These are phyloP conservation scores for Tipula unca DNA, from an alignment of 2,888 invertebrate genomes.

Conservation along the genomic window DNA sequence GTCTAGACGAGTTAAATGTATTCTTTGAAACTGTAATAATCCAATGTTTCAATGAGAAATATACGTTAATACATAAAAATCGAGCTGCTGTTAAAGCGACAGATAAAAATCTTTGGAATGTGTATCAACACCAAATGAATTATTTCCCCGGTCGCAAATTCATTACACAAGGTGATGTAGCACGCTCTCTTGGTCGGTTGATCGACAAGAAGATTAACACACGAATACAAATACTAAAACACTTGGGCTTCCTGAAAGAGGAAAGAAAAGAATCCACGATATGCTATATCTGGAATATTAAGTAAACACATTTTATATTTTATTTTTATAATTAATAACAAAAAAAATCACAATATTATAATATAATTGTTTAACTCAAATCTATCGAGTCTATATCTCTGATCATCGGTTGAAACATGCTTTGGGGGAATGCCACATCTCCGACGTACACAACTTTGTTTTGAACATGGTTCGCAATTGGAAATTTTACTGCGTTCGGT, in stretches of 20 bases:
- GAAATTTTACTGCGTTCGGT: constrained; percentile 20
- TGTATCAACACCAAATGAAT: constrained; percentile 30
- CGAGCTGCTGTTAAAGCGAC: constrained; percentile 29
- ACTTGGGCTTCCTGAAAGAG: constrained; percentile 31
- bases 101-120: constrained; percentile 31
- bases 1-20: constrained; percentile 29
- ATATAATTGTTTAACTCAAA: not conserved
- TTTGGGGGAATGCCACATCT: constrained; percentile 32
- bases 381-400: constrained; percentile 28
- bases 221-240: constrained; percentile 32
- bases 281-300: constrained; percentile 31
- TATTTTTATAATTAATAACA: not conserved
- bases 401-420: constrained; percentile 32
- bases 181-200: constrained; percentile 30
- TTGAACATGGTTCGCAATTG: not conserved
- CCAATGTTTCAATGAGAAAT: constrained; percentile 33
- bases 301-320: constrained; percentile 18
- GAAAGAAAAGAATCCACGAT: constrained; percentile 30
- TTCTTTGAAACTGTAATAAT: constrained; percentile 30
- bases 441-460: constrained; percentile 30
- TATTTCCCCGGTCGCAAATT: constrained; percentile 32
- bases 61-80: constrained; percentile 30
- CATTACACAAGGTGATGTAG: constrained; percentile 33
- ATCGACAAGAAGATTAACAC: constrained; percentile 32
- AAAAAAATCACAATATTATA: too few relatives aligned